Conservation (phyloP, 1,140 invertebrate genomes). For the Stegodyphus dumicola region DNA sequence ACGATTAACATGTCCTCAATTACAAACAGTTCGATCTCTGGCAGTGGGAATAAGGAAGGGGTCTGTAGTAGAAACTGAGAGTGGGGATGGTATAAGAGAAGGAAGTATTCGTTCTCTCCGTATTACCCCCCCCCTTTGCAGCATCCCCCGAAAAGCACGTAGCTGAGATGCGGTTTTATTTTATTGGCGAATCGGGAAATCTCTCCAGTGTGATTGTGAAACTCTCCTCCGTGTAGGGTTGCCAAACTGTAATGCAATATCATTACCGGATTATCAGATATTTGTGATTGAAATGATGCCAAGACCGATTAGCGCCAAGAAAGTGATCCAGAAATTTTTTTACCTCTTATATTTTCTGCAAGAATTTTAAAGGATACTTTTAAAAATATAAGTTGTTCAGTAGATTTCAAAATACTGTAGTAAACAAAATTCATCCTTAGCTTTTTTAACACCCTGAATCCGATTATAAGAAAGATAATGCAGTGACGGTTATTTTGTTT, state of each 20-base stretch:
- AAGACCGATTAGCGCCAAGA: constrained; percentile 35
- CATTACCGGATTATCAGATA: constrained; percentile 53
- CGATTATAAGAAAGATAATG: too few species aligned
- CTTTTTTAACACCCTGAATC: too few species aligned
- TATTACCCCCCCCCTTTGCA: not conserved
- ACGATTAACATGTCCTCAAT: constrained; percentile 59
- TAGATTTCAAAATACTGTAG: too few species aligned
- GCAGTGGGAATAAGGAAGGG: constrained; percentile 4
- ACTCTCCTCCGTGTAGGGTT: constrained; percentile 44
- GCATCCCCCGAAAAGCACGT: not conserved
- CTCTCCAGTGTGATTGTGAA: constrained; percentile 48
- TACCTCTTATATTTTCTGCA: too few species aligned
- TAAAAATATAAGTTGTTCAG: too few species aligned
- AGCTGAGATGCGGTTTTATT: constrained; percentile 52
- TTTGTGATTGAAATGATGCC: constrained; percentile 57
- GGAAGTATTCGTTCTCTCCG: not conserved
- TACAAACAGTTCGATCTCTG: constrained; percentile 59
- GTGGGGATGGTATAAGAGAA: not conserved
- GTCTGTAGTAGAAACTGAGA: not conserved
- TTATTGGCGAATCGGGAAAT: constrained; percentile 51
- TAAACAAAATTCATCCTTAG: too few species aligned
- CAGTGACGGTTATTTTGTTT: too few species aligned
- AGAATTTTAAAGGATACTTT: too few species aligned
- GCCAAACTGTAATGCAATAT: constrained; percentile 54
- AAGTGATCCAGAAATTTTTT: not conserved